These are phyloP conservation scores for Gastracanthus pulcherrimus DNA, from an alignment of 2,888 invertebrate genomes.

Conservation along the genomic window DNA sequence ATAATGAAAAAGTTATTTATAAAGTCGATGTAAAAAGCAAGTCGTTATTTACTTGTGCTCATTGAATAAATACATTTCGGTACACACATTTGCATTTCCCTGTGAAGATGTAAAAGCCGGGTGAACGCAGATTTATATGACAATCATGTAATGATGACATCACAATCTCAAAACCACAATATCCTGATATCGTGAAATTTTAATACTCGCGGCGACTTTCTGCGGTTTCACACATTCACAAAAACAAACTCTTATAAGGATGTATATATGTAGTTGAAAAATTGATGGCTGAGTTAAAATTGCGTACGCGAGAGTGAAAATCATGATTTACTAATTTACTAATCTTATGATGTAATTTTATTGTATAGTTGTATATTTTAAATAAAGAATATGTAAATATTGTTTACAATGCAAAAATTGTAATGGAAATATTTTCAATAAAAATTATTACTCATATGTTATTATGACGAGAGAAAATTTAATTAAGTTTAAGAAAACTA, in stretches of 20 bases:
- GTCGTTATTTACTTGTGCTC: neutral
- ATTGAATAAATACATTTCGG: neutral
- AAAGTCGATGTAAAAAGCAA: no score
- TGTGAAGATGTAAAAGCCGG: neutral
- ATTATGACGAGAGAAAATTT: no score
- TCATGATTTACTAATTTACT: no score
- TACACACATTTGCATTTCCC: neutral
- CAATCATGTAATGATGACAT: conserved; percentile 34
- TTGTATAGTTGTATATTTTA: no score
- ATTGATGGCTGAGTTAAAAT: no score
- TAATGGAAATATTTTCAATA: no score
- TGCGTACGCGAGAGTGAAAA: no score
- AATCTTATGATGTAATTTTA: neutral
- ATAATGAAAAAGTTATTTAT: neutral
- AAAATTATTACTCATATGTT: no score
- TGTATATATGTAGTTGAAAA: neutral
- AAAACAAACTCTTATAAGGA: neutral
- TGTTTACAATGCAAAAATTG: no score
- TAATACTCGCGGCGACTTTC: neutral
- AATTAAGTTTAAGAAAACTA: no score
- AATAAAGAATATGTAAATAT: no score
- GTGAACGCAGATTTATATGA: neutral
- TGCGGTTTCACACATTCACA: neutral
- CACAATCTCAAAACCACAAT: neutral
- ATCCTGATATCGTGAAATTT: conserved; percentile 33